Conservation (phyloP, 2,888 invertebrate genomes). For the Liopterus haemorrhoidalis region DNA sequence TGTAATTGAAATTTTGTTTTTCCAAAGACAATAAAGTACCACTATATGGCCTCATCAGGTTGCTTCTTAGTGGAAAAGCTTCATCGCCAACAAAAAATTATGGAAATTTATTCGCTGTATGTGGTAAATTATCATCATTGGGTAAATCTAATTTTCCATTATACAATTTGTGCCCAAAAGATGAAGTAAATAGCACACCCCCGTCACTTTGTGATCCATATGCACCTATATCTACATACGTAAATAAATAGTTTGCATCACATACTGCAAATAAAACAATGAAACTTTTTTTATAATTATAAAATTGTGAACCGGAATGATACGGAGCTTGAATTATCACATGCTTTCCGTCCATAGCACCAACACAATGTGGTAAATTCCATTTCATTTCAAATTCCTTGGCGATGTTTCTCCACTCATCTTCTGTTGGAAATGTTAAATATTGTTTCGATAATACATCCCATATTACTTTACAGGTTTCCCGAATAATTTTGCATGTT, state of each 20-base stretch:
- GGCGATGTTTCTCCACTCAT: conserved; percentile 31
- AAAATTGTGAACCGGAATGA: conserved; percentile 34
- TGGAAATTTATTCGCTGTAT: conserved; percentile 28
- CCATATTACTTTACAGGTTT: too few species aligned
- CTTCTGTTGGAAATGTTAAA: too few species aligned
- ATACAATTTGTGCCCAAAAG: conserved; percentile 24
- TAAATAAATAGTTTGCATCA: conserved; percentile 36
- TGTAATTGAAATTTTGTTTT: too few species aligned
- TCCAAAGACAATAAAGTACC: too few species aligned
- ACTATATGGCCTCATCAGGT: conserved; percentile 26
- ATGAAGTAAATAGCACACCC: conserved; percentile 28
- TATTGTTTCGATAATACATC: conserved; percentile 31
- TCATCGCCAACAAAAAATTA: conserved; percentile 36
- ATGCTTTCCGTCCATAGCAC: too few species aligned
- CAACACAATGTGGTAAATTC: too few species aligned
- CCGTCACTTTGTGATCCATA: conserved; percentile 37
- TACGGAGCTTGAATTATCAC: conserved; percentile 36
- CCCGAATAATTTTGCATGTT: conserved; percentile 31
- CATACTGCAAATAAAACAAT: conserved; percentile 37
- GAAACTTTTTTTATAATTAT: conserved; percentile 36
- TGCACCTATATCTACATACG: conserved; percentile 35
- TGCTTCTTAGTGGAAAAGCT: conserved; percentile 31
- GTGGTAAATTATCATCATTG: conserved; percentile 29
- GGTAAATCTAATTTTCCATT: conserved; percentile 30
- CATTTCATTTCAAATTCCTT: conserved; percentile 31